Base-by-base conservation (phyloP, 2,113 vertebrate genomes). In the Cyanistes caeruleus region DNA sequence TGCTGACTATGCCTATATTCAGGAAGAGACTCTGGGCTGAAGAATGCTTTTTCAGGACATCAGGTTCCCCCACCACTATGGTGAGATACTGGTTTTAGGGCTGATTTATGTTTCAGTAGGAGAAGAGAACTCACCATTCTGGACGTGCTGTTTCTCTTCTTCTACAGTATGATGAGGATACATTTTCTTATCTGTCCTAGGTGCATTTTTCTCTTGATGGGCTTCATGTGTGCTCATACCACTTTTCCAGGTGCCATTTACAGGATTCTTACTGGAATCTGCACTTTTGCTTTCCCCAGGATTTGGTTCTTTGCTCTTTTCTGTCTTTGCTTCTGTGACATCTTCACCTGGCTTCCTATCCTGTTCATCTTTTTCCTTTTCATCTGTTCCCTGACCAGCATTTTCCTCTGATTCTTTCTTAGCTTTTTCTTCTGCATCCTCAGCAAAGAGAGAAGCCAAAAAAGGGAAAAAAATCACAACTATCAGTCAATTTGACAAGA, bases 321-420 rank as follows among this genome's bases (percentile, higher is more conserved):
- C 97, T 56, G 87, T 73, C 52, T 87, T 95, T 64, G 84, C 62
- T 62, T 89, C 88, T 56, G 91, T 80, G 11, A 65, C 83, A 77
- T 97, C 97, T 84, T 98, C 97, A 69, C 55, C 27, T 74, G 80
- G 69, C 77, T 96, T 93, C 89, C 95, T 97, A 35, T 98, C 90
- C 25, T 97, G 97, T 63, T 98, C 98, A 91, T 98, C 97, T 92
- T 96, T 94, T 92, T 96, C 98, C 79, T 72, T 97, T 95, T 99
- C 99, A 55, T 98, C 98, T 17, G 97, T 96, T 85, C 98, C 98
- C 70, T 96, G 98, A 69, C 92, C 97, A 81, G 97, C 96, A 94
- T 98, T 98, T 89, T 99, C 98, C 67, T 99, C 98, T 19, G 98
- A 95, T 95, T 99, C 99, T 98, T 97, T 97, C 81, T 96, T 97